Evolutionary conservation across 2,888 invertebrate species (phyloP).

Genomic region (Phorcus lineatus): DNA sequence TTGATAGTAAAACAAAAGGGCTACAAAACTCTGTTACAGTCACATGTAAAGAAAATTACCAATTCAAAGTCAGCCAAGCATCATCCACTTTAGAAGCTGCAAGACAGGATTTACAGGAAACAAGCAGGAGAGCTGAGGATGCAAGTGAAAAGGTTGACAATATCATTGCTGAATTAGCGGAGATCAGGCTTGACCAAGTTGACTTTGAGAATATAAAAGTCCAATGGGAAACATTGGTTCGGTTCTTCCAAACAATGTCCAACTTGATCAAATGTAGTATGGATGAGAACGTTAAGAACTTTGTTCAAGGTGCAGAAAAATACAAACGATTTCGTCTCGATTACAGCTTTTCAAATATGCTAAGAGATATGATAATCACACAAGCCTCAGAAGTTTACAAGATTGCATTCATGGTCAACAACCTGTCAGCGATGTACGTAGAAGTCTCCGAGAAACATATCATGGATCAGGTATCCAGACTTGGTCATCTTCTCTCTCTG

Average conservation of each 20-base stretch:
- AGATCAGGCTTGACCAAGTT: neutral
- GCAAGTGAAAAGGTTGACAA: constrained; percentile 83
- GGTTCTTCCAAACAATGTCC: neutral
- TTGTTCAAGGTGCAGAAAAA: neutral
- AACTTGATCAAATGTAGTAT: neutral
- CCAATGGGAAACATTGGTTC: neutral
- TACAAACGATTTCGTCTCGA: neutral
- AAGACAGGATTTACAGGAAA: neutral
- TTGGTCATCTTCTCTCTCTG: neutral
- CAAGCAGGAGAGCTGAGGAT: neutral
- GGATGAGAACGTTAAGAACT: neutral
- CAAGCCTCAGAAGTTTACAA: neutral
- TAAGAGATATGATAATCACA: neutral
- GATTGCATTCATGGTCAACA: neutral
- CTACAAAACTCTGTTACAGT: neutral
- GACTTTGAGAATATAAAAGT: neutral
- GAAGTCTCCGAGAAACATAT: neutral
- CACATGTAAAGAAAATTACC: neutral
- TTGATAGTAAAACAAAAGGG: neutral
- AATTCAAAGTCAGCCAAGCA: neutral
- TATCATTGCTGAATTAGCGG: constrained; percentile 76
- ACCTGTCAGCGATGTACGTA: neutral
- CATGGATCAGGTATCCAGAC: neutral
- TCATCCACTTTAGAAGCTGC: neutral
- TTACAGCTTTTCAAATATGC: neutral